A percentile compares a stretch with the other conserved stretches of the same genome.
Evolutionary conservation across 2,797 vertebrate species (phyloP).

Genomic region (Cyprinodon diabolis): DNA sequence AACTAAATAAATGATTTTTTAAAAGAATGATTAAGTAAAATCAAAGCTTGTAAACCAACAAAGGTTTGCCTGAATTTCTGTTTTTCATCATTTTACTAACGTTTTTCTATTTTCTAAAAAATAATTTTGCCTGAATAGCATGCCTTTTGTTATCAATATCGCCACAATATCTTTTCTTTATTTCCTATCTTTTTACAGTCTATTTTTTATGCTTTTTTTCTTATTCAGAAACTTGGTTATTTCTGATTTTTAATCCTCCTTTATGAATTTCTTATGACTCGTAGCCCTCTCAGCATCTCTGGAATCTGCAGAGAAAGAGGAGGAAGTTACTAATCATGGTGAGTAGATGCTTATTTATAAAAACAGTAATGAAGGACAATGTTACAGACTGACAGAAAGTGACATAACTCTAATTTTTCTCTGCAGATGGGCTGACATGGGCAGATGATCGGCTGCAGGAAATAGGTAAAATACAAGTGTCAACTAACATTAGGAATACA

Average conservation of each 20-base stretch:
- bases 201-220: no score
- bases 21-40: neutral
- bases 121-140: no score
- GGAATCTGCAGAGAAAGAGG: conserved; percentile 59
- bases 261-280: conserved; percentile 8
- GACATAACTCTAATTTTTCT: conserved; percentile 3
- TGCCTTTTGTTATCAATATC: no score
- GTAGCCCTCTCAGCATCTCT: conserved; percentile 72
- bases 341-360: conserved; percentile 20
- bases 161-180: no score
- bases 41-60: neutral
- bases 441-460: conserved; percentile 57
- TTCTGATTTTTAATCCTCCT: neutral
- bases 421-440: conserved; percentile 49
- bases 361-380: neutral
- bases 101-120: neutral
- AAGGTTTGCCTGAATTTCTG: neutral
- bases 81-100: neutral
- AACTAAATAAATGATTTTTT: neutral
- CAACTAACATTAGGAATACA: neutral
- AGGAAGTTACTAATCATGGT: conserved; percentile 53
- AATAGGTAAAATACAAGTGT: conserved; percentile 56
- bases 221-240: neutral
- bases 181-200: no score
- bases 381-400: neutral